Evolutionary conservation across 1,140 invertebrate species (phyloP).

Genomic region (Colletes gigas): DNA sequence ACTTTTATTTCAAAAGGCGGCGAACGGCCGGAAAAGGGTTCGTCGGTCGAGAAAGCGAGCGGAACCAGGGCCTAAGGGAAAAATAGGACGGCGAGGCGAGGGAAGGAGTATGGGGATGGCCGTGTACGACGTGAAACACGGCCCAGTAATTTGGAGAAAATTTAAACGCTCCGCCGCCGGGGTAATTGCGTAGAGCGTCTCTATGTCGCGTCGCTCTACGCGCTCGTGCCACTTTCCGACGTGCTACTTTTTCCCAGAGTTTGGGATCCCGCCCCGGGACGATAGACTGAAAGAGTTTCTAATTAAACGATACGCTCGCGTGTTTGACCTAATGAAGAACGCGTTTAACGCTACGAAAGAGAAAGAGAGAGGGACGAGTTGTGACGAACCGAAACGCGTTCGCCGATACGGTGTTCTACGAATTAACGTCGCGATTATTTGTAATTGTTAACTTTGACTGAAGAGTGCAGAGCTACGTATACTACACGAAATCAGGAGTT

Average conservation of each 20-base stretch:
- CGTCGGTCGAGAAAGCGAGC: not conserved
- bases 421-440: too few species aligned
- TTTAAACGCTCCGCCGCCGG: constrained; percentile 35
- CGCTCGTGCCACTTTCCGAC: not conserved
- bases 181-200: constrained; percentile 52
- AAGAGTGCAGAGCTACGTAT: too few species aligned
- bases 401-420: too few species aligned
- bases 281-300: constrained; percentile 28
- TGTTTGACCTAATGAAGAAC: not conserved
- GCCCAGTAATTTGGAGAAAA: constrained; percentile 61
- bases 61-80: constrained; percentile 27
- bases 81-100: not conserved
- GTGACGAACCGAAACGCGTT: too few species aligned
- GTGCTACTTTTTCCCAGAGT: not conserved
- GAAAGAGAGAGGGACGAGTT: too few species aligned
- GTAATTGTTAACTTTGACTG: too few species aligned
- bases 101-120: constrained; percentile 26
- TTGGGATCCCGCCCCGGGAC: constrained; percentile 13
- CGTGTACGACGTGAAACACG: constrained; percentile 56
- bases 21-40: constrained; percentile 12
- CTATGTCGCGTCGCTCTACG: constrained; percentile 1
- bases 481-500: too few species aligned
- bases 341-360: not conserved
- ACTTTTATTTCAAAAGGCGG: constrained; percentile 52
- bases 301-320: constrained; percentile 37